These are phyloP conservation scores for Rhyacichthys aspro DNA, from an alignment of 2,797 vertebrate species.

Conservation along the genomic window DNA sequence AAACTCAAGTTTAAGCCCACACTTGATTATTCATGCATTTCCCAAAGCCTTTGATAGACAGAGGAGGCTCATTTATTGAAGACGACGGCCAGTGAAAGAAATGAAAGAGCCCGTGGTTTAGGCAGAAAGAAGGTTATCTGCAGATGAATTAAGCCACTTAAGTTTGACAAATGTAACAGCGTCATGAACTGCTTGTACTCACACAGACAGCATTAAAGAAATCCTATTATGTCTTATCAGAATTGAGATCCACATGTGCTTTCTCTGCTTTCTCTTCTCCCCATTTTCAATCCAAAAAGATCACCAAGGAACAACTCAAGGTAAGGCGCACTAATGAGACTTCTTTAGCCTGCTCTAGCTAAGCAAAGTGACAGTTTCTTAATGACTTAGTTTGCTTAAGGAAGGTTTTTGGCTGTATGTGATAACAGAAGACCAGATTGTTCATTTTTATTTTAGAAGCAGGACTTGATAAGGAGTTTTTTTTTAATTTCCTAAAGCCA, in stretches of 20 bases:
- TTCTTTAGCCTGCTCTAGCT: slow-evolving; percentile 19
- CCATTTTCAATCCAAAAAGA: slow-evolving; percentile 53
- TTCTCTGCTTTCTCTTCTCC: slow-evolving; percentile 24
- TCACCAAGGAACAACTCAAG: slow-evolving; percentile 84
- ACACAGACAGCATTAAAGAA: slow-evolving; percentile 26
- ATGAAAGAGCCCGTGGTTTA: slow-evolving; percentile 16
- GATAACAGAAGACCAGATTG: slow-evolving; percentile 44
- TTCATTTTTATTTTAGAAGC: slow-evolving; percentile 44
- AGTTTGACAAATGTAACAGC: slow-evolving; percentile 37
- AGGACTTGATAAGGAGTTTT: slow-evolving; percentile 40
- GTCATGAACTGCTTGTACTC: slow-evolving; percentile 31
- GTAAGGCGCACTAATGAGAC: slow-evolving; percentile 72
- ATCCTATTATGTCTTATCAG: slow-evolving; percentile 36
- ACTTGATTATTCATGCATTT: slow-evolving; percentile 21
- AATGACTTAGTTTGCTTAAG: slow-evolving; percentile 40
- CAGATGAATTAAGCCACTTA: slow-evolving; percentile 53
- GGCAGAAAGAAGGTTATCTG: slow-evolving; percentile 43
- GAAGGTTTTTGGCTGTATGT: slow-evolving; percentile 31
- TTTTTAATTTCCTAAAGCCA: slow-evolving; percentile 22
- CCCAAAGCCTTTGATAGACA: slow-evolving; percentile 7
- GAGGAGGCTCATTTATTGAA: not conserved
- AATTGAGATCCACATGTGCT: slow-evolving; percentile 56
- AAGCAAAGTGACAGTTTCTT: slow-evolving; percentile 40
- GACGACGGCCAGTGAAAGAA: slow-evolving; percentile 10
- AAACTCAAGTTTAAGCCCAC: slow-evolving; percentile 2